Evolutionary conservation across 2,113 vertebrate species (phyloP).

Genomic region (Aepyceros melampus): DNA sequence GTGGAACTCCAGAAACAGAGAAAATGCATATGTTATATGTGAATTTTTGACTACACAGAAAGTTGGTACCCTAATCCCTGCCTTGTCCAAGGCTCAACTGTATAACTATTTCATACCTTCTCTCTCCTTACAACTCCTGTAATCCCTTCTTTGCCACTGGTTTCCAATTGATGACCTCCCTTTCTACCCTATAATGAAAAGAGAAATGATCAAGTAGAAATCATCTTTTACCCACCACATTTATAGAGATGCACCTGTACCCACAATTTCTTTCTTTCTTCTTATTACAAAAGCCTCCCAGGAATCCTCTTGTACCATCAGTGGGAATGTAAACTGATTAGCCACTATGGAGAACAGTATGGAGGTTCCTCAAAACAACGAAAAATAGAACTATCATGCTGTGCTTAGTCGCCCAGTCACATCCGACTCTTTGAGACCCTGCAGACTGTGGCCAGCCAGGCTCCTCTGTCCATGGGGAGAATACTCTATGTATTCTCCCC

Average conservation of each 20-base stretch:
- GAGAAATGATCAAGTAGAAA: neutral
- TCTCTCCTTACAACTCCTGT: neutral
- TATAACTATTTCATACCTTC: neutral
- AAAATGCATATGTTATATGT: neutral
- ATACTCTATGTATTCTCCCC: neutral
- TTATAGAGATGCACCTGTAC: neutral
- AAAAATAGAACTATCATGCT: neutral
- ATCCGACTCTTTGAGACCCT: accelerated
- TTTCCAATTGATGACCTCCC: neutral
- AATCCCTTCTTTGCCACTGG: neutral
- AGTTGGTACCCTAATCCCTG: neutral
- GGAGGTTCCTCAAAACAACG: neutral
- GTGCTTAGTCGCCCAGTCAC: neutral
- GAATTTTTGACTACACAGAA: neutral
- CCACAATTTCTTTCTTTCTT: neutral
- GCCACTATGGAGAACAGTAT: neutral
- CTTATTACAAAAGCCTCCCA: neutral
- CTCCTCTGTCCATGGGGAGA: neutral
- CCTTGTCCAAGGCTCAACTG: neutral
- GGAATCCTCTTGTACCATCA: neutral
- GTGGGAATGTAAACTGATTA: neutral
- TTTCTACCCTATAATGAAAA: neutral
- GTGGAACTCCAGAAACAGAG: neutral
- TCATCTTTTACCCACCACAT: neutral
- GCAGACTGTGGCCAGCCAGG: neutral